These are phyloP conservation scores for Cotesia glomerata DNA, from an alignment of 1,140 invertebrate genomes.

Conservation along the genomic window DNA sequence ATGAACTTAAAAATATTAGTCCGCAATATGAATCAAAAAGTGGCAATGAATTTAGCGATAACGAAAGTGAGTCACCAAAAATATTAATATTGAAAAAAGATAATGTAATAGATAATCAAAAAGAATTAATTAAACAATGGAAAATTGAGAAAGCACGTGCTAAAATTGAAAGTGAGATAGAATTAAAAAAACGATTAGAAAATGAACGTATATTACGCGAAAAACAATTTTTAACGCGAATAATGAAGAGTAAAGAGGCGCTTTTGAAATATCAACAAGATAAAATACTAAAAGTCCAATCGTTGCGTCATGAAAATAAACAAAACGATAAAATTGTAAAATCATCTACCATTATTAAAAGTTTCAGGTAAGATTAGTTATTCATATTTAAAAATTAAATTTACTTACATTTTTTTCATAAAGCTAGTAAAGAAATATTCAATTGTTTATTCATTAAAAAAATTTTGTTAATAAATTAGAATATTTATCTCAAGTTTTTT, in stretches of 20 bases:
- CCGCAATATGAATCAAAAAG: background rate
- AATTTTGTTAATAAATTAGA: background rate
- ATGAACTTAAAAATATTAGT: slow-evolving; percentile 12
- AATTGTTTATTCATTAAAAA: too few relatives aligned
- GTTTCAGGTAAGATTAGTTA: slow-evolving; percentile 43
- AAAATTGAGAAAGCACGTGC: slow-evolving; percentile 46
- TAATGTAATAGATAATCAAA: slow-evolving; percentile 33
- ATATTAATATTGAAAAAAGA: background rate
- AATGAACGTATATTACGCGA: slow-evolving; percentile 36
- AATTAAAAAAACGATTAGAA: slow-evolving; percentile 32
- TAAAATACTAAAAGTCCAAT: slow-evolving; percentile 36
- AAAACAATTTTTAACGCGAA: slow-evolving; percentile 30
- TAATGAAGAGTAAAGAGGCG: slow-evolving; percentile 38
- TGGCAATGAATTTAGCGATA: background rate
- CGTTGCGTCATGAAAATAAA: slow-evolving; percentile 6
- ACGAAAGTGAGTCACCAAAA: background rate
- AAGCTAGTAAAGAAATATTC: background rate
- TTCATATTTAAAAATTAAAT: background rate
- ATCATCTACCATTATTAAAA: slow-evolving; percentile 34
- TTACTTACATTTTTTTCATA: background rate
- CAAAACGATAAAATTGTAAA: slow-evolving; percentile 28
- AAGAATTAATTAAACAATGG: slow-evolving; percentile 51
- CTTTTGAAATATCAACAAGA: slow-evolving; percentile 44
- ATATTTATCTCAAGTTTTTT: background rate
- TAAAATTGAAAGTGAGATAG: slow-evolving; percentile 42